phyloP scores from a whole-genome alignment of 2,797 vertebrate genomes.

The Sternarchorhynchus goeldii region DNA sequence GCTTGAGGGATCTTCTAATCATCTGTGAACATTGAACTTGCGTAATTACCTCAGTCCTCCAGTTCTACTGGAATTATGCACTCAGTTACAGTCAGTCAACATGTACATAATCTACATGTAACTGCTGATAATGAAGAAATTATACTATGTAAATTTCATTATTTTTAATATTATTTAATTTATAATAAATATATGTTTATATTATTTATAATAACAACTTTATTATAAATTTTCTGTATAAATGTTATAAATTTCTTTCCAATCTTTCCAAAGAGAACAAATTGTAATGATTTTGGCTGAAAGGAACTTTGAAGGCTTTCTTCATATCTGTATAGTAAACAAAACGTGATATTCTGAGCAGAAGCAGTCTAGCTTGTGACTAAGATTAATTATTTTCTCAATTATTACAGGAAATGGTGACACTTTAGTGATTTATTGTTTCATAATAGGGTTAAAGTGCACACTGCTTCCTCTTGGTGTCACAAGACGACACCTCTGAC shows the following conservation, averaged over 20 bases:
- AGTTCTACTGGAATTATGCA: neutral
- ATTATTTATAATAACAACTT: too few species aligned
- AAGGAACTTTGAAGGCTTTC: neutral
- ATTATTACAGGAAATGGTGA: neutral
- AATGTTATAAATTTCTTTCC: too few species aligned
- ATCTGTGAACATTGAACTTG: constrained; percentile 9
- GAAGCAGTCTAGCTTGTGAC: neutral
- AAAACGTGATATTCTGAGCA: neutral
- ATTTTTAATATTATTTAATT: too few species aligned
- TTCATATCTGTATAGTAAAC: neutral
- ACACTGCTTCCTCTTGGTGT: neutral
- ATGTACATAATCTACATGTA: neutral
- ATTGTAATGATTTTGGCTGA: neutral
- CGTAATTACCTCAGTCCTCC: neutral
- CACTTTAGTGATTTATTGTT: constrained; percentile 10
- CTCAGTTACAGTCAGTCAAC: constrained; percentile 2
- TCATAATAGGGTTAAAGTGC: constrained; percentile 6
- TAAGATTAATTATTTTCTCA: constrained; percentile 7
- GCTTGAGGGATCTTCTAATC: neutral
- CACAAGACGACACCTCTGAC: neutral
- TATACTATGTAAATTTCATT: neutral
- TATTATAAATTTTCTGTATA: too few species aligned
- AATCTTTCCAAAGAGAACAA: too few species aligned
- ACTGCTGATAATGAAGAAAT: neutral
- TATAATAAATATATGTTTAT: too few species aligned